Evolutionary conservation across 2,113 vertebrate species (phyloP).

Genomic region (Microtus oregoni): DNA sequence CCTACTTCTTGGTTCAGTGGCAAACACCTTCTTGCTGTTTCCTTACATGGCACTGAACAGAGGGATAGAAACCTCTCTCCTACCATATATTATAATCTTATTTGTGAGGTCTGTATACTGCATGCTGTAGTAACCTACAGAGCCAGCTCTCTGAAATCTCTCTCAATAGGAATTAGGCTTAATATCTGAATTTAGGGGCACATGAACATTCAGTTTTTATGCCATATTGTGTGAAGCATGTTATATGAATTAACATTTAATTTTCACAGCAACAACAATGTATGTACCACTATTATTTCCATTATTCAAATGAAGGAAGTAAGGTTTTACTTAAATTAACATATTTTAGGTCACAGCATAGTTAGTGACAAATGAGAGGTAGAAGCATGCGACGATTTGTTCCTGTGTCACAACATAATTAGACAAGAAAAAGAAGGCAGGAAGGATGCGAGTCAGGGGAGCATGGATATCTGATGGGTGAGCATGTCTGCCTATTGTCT

Average conservation of each 20-base stretch:
- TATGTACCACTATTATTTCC: not conserved
- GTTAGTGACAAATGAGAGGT: not conserved
- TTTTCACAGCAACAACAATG: constrained; percentile 36
- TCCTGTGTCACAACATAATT: not conserved
- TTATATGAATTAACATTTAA: constrained; percentile 35
- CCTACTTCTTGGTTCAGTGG: not conserved
- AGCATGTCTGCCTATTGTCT: not conserved
- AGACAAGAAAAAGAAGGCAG: constrained; percentile 27
- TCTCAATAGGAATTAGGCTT: not conserved
- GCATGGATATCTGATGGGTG: not conserved
- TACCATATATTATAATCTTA: not conserved
- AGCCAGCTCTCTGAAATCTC: not conserved
- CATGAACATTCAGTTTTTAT: not conserved
- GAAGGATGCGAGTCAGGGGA: not conserved
- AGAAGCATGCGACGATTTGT: constrained; percentile 44
- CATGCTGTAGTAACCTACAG: not conserved
- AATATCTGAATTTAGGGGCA: not conserved
- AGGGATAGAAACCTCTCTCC: not conserved
- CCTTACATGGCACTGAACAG: not conserved
- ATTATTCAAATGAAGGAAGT: constrained; percentile 21
- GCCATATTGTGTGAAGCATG: not conserved
- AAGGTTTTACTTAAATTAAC: not conserved
- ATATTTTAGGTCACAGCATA: not conserved
- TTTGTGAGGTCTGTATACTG: not conserved
- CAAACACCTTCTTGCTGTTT: not conserved